These are phyloP conservation scores for Bovichtus variegatus DNA, from an alignment of 2,797 vertebrate genomes.

Conservation along the genomic window DNA sequence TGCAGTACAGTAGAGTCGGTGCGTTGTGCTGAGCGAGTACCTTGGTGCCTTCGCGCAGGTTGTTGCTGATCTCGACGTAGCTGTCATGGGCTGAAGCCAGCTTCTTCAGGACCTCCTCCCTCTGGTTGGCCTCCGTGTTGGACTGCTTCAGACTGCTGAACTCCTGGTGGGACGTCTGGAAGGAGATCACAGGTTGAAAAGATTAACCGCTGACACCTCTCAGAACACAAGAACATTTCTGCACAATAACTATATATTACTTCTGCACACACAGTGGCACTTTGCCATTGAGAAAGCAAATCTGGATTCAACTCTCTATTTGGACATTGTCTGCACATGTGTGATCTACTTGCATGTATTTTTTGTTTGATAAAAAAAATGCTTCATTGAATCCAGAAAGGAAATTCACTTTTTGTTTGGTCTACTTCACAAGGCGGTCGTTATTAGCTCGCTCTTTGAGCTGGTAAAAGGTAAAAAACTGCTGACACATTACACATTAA, in stretches of 20 bases:
- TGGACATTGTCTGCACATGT: neutral
- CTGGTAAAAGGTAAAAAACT: neutral
- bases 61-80: conserved; percentile 96
- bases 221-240: conserved; percentile 6
- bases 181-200: conserved; percentile 12
- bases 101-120: conserved; percentile 98
- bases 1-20: conserved; percentile 19
- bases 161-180: conserved; percentile 93
- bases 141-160: conserved; percentile 97
- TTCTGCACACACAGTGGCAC: neutral
- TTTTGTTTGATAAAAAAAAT: neutral
- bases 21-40: conserved; percentile 77
- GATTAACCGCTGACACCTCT: neutral
- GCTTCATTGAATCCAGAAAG: neutral
- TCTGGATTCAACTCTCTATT: neutral
- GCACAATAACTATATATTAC: neutral
- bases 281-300: neutral
- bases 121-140: conserved; percentile 93
- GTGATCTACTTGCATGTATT: neutral
- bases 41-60: conserved; percentile 97
- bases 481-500: neutral
- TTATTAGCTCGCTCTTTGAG: neutral
- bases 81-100: conserved; percentile 97
- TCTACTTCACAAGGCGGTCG: neutral
- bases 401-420: neutral